Conservation (phyloP, 2,113 vertebrate genomes). For the Ailurus styani region DNA sequence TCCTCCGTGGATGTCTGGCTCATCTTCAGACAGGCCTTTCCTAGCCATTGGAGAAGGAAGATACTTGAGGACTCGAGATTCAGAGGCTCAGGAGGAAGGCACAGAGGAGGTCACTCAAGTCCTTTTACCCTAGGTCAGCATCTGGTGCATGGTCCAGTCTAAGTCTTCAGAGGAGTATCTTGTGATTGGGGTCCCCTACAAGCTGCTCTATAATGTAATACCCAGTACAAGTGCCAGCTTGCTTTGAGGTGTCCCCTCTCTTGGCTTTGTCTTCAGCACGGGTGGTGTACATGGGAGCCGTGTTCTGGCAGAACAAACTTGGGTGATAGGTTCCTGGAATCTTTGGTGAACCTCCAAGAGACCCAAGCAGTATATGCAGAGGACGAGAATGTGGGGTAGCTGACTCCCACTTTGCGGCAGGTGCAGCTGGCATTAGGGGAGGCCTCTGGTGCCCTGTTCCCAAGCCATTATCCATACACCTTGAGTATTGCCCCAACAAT, state of each 20-base stretch:
- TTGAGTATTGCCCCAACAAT: background rate
- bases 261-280: background rate
- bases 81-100: background rate
- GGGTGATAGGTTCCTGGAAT: background rate
- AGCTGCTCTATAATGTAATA: background rate
- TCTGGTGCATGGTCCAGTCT: background rate
- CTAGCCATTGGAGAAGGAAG: background rate
- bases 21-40: background rate
- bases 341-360: background rate
- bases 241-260: background rate
- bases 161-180: background rate
- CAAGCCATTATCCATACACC: background rate
- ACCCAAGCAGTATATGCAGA: background rate
- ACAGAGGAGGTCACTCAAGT: background rate
- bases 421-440: background rate
- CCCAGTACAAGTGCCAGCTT: background rate
- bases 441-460: background rate
- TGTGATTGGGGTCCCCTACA: background rate
- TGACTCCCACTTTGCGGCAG: accelerated
- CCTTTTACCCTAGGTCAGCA: background rate
- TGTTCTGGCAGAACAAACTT: background rate
- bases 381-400: background rate
- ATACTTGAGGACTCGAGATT: background rate
- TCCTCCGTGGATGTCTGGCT: background rate
- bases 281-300: background rate